These are phyloP conservation scores for Hybognathus amarus DNA, from an alignment of 2,797 vertebrate species.

Conservation along the genomic window DNA sequence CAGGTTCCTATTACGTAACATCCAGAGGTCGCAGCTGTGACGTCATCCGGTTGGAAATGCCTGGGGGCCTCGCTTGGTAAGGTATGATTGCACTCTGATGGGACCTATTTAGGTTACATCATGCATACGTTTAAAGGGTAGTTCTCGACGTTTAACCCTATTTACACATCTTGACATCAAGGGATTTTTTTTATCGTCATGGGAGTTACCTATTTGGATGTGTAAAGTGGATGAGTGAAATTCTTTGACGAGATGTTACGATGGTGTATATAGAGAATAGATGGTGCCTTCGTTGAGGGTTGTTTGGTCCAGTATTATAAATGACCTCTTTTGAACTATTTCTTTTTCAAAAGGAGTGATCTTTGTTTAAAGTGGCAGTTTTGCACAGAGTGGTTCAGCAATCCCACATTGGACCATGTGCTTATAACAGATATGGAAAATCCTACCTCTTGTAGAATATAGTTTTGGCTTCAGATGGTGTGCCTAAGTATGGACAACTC, in stretches of 20 bases:
- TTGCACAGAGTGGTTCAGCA: neutral
- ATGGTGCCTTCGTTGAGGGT: neutral
- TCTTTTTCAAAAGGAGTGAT: neutral
- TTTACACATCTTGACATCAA: neutral
- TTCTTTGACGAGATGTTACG: neutral
- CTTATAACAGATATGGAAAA: neutral
- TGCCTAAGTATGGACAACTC: neutral
- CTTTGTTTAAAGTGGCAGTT: neutral
- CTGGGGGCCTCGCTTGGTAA: neutral
- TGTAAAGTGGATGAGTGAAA: neutral
- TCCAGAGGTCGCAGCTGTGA: conserved; percentile 12
- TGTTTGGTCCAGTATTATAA: neutral
- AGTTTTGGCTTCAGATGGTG: neutral
- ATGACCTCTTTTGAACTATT: neutral
- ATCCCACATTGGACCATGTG: neutral
- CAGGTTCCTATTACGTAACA: conserved; percentile 42
- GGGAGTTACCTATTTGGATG: neutral
- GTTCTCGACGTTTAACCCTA: neutral
- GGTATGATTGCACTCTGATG: neutral
- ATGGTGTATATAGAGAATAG: neutral
- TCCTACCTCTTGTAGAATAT: neutral
- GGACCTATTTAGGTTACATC: neutral
- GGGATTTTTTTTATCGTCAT: neutral
- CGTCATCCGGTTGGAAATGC: neutral
- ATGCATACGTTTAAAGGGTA: neutral